Conservation (phyloP, 2,113 vertebrate genomes). For the Scolopax mira region DNA sequence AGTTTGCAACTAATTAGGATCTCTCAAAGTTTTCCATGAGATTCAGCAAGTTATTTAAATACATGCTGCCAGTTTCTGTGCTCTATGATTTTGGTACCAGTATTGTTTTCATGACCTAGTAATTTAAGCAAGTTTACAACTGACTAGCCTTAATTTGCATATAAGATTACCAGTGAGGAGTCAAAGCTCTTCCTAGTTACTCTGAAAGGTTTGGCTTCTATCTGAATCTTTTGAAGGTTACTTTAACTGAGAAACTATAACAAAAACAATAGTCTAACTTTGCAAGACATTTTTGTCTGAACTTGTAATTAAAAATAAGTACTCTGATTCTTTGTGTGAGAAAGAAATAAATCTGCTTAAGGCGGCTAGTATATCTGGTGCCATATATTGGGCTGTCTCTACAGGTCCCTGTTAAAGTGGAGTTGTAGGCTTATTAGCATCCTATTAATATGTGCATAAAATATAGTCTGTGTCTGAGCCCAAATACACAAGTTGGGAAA, state of each 20-base stretch:
- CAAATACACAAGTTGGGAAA: slow-evolving; percentile 82
- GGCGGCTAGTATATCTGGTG: slow-evolving; percentile 3
- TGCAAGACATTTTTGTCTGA: background rate
- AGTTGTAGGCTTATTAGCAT: slow-evolving; percentile 73
- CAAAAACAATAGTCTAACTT: background rate
- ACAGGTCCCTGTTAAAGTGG: slow-evolving; percentile 47
- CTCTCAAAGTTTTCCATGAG: background rate
- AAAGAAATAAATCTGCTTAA: slow-evolving; percentile 1
- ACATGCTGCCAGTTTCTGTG: background rate
- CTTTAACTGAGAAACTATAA: background rate
- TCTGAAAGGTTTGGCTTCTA: background rate
- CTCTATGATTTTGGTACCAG: background rate
- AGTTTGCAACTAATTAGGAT: background rate
- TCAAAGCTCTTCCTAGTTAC: background rate
- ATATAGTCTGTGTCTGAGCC: slow-evolving; percentile 73
- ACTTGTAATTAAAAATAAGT: background rate
- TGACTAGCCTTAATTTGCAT: background rate
- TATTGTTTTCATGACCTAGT: background rate
- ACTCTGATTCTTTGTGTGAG: background rate
- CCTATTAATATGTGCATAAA: slow-evolving; percentile 77
- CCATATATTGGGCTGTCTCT: slow-evolving; percentile 45
- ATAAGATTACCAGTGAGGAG: background rate
- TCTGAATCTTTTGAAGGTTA: background rate
- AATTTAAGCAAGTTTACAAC: background rate
- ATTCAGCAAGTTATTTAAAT: background rate